A percentile compares a stretch with the other conserved stretches of the same genome.
phyloP scores from a whole-genome alignment of 2,113 vertebrate genomes.

The Zingel zingel region DNA sequence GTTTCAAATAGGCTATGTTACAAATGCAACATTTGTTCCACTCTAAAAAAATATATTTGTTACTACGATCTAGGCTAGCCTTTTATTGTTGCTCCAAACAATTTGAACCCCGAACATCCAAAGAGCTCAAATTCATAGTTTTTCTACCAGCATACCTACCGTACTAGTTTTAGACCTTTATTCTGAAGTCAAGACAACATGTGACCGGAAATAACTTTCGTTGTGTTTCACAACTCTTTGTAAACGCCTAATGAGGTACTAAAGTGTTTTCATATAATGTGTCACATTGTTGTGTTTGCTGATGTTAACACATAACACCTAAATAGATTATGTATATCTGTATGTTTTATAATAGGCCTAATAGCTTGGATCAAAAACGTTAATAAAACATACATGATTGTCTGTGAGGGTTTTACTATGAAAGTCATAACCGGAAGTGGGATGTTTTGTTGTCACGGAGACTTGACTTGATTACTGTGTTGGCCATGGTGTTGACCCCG shows the following conservation, averaged over 20 bases:
- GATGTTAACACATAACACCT: background rate
- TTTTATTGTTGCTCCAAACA: too few relatives aligned
- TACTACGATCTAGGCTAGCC: too few relatives aligned
- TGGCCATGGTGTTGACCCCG: too few relatives aligned
- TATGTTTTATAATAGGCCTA: background rate
- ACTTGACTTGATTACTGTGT: constrained; percentile 5
- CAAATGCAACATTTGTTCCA: too few relatives aligned
- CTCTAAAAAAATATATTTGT: too few relatives aligned
- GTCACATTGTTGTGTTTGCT: background rate
- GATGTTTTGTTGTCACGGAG: background rate
- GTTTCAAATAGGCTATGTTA: too few relatives aligned
- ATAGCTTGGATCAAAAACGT: background rate
- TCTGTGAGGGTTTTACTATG: constrained; percentile 16
- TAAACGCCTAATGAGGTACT: background rate
- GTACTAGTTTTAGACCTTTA: constrained; percentile 13
- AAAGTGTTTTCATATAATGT: background rate
- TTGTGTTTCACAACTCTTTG: background rate
- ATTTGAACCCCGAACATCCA: too few relatives aligned
- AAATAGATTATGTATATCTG: background rate
- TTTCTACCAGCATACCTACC: too few relatives aligned
- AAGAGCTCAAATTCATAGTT: too few relatives aligned
- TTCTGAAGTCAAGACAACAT: constrained; percentile 30
- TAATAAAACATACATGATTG: background rate
- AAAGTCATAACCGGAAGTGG: constrained; percentile 30
- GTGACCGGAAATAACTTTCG: constrained; percentile 5